Percentiles rank a stretch among this genome's conserved stretches.
Evolutionary conservation across 2,113 vertebrate genomes (phyloP).

Genomic region (Pedetes capensis): DNA sequence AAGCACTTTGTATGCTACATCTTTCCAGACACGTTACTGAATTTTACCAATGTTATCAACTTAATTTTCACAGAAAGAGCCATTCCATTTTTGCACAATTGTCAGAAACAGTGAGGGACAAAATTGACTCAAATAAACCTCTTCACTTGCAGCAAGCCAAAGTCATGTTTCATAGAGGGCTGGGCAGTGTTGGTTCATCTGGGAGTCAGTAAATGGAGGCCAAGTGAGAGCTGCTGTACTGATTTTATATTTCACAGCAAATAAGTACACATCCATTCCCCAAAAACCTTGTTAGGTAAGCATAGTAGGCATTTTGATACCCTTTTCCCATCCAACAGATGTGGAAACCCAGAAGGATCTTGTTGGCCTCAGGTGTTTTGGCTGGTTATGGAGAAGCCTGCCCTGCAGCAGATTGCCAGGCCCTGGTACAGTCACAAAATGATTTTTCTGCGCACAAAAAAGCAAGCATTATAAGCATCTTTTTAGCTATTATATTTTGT

Average conservation of each 20-base stretch:
- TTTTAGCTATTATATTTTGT: not conserved
- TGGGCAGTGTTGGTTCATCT: not conserved
- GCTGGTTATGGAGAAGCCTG: not conserved
- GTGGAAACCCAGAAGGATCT: not conserved
- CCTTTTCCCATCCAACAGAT: not conserved
- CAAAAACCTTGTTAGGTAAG: not conserved
- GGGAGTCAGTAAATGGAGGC: not conserved
- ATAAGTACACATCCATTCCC: not conserved
- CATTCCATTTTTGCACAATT: not conserved
- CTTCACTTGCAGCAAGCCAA: not conserved
- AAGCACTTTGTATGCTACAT: not conserved
- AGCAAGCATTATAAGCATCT: not conserved
- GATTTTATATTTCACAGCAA: not conserved
- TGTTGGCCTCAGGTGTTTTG: not conserved
- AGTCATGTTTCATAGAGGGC: not conserved
- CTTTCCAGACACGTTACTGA: not conserved
- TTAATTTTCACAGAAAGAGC: conserved; percentile 45
- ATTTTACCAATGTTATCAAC: not conserved
- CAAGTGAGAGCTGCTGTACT: not conserved
- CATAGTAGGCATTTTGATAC: not conserved
- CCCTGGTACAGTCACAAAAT: not conserved
- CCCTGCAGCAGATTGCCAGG: not conserved
- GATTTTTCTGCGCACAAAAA: not conserved
- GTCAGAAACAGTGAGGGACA: not conserved
- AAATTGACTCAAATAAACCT: not conserved